Conservation (phyloP, 2,797 vertebrate species). For the Staurois parvus region DNA sequence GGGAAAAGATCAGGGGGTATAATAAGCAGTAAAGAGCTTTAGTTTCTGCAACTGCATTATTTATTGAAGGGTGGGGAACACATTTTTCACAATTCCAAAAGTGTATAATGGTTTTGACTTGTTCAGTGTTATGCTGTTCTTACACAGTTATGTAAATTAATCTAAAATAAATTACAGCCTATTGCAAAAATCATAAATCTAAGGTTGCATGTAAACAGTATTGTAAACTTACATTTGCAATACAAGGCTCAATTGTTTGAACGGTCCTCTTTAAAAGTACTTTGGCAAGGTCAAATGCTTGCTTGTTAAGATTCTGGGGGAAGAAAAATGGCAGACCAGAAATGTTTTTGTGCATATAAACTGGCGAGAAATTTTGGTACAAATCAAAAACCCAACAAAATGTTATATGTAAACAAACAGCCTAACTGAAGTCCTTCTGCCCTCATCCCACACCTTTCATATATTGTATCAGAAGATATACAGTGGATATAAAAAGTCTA, state of each 20-base stretch:
- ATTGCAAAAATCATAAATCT: not conserved
- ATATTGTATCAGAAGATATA: too few relatives aligned
- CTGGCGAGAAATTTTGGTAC: not conserved
- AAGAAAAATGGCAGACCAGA: constrained; percentile 26
- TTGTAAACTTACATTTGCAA: constrained; percentile 89
- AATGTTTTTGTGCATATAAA: not conserved
- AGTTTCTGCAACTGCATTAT: too few relatives aligned
- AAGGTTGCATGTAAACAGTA: not conserved
- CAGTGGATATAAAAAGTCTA: too few relatives aligned
- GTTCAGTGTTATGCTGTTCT: too few relatives aligned
- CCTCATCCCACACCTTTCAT: too few relatives aligned
- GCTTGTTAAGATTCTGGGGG: constrained; percentile 95
- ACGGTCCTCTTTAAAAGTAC: constrained; percentile 96
- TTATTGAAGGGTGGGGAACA: not conserved
- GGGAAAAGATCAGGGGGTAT: too few relatives aligned
- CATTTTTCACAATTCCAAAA: not conserved
- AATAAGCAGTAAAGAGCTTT: too few relatives aligned
- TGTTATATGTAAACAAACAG: too few relatives aligned
- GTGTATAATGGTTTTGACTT: not conserved
- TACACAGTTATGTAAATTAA: too few relatives aligned
- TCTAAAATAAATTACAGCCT: not conserved
- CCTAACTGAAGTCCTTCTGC: too few relatives aligned
- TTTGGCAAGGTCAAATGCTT: constrained; percentile 97
- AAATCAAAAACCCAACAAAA: too few relatives aligned
- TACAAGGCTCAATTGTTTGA: constrained; percentile 97